phyloP scores from a whole-genome alignment of 2,888 invertebrate species.

The Desoria tigrina region DNA sequence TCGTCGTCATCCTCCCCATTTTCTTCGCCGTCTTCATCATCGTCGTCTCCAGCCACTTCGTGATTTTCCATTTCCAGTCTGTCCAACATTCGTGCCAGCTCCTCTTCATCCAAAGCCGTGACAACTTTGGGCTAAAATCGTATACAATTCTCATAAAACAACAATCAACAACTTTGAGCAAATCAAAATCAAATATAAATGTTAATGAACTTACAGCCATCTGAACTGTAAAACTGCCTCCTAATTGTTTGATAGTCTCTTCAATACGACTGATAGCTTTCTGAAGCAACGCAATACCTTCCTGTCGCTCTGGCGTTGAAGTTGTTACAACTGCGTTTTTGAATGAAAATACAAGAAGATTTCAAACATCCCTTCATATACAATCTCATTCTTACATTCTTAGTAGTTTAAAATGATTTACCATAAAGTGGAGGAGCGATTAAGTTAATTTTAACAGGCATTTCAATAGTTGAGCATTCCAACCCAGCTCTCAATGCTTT shows the following conservation, averaged over 20 bases:
- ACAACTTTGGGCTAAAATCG: constrained; percentile 89
- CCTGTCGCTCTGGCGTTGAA: constrained; percentile 92
- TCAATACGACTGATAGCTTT: constrained; percentile 86
- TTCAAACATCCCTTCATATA: background rate
- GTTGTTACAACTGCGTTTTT: constrained; percentile 97
- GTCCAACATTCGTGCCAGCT: constrained; percentile 89
- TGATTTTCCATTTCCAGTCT: constrained; percentile 90
- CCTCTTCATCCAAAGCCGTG: constrained; percentile 96
- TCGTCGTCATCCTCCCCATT: constrained; percentile 62
- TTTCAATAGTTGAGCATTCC: constrained; percentile 82
- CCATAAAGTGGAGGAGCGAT: constrained; percentile 97
- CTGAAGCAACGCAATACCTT: constrained; percentile 86
- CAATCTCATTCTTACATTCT: background rate
- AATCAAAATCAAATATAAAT: background rate
- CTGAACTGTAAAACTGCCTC: constrained; percentile 91
- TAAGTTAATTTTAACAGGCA: constrained; percentile 97
- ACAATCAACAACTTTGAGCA: background rate
- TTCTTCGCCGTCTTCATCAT: constrained; percentile 64
- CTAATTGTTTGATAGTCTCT: constrained; percentile 74
- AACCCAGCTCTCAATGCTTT: constrained; percentile 86
- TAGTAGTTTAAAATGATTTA: no score
- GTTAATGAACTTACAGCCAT: constrained; percentile 73
- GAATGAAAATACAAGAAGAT: background rate
- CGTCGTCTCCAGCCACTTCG: constrained; percentile 88
- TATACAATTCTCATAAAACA: constrained; percentile 15